Percentiles rank a stretch among this genome's conserved stretches.
phyloP scores from a whole-genome alignment of 2,797 vertebrate genomes.

The Ataeniobius toweri region DNA sequence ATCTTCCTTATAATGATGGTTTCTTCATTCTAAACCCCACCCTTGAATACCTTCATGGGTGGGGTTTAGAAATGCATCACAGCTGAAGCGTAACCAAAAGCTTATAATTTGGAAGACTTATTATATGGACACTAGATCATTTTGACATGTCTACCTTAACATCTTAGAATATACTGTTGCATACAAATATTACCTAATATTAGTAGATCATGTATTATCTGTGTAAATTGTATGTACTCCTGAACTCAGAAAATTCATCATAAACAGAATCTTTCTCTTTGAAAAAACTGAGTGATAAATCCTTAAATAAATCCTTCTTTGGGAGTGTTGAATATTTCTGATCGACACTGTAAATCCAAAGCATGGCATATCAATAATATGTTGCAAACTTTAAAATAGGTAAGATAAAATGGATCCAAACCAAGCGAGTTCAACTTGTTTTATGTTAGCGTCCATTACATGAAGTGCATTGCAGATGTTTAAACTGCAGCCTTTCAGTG shows the following conservation, averaged over 20 bases:
- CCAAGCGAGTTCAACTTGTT: not conserved
- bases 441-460: not conserved
- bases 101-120: not conserved
- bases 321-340: not conserved
- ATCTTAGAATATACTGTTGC: not conserved
- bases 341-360: not conserved
- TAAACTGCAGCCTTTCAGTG: constrained; percentile 3
- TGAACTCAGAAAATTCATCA: not conserved
- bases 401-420: not conserved
- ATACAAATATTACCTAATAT: not conserved
- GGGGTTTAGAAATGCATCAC: not conserved
- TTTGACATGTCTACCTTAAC: not conserved
- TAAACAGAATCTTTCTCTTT: not conserved
- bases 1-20: not conserved
- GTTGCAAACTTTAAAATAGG: constrained; percentile 1
- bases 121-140: not conserved
- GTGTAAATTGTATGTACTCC: not conserved
- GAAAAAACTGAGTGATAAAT: too few relatives aligned
- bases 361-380: not conserved
- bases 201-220: not conserved
- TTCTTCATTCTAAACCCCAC: not conserved
- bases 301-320: not conserved
- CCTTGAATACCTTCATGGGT: not conserved
- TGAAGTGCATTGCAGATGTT: not conserved
- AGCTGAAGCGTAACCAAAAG: not conserved